Evolutionary conservation across 2,888 invertebrate genomes (phyloP).

Genomic region (Ecdyonurus torrentis): DNA sequence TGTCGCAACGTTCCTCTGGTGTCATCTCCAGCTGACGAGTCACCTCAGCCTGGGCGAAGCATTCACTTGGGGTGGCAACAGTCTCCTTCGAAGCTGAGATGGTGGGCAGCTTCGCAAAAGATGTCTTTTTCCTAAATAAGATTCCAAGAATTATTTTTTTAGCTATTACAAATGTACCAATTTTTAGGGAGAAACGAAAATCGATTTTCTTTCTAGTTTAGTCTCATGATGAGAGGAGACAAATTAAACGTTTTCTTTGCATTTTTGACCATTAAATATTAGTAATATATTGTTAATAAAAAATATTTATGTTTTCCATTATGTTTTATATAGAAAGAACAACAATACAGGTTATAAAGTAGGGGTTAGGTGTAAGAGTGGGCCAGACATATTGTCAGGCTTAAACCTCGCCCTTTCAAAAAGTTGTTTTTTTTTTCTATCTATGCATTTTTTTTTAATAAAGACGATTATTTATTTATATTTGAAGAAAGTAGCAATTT

Average conservation of each 20-base stretch:
- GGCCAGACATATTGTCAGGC: too few relatives aligned
- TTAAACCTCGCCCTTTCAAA: not conserved
- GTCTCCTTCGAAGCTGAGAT: conserved; percentile 14
- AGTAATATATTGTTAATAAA: too few relatives aligned
- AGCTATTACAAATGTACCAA: not conserved
- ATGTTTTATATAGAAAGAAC: not conserved
- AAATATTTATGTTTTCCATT: not conserved
- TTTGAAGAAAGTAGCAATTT: not conserved
- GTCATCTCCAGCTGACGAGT: conserved; percentile 15
- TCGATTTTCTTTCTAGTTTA: too few relatives aligned
- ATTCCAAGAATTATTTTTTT: too few relatives aligned
- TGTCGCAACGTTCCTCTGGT: conserved; percentile 14
- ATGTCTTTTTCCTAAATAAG: conserved; percentile 22
- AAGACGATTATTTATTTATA: too few relatives aligned
- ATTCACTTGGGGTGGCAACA: conserved; percentile 10
- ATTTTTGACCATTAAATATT: too few relatives aligned
- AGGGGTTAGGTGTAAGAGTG: too few relatives aligned
- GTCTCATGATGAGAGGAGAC: too few relatives aligned
- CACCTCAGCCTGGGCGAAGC: conserved; percentile 17
- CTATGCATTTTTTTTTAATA: too few relatives aligned
- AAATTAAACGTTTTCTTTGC: too few relatives aligned
- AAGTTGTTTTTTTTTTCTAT: not conserved
- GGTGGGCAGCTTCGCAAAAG: conserved; percentile 20
- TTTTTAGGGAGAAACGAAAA: not conserved
- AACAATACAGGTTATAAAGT: not conserved